Evolutionary conservation across 2,888 invertebrate species (phyloP), one percentile per base, ranked within the genome.

Genomic region (Andrena chrysosceles): DNA sequence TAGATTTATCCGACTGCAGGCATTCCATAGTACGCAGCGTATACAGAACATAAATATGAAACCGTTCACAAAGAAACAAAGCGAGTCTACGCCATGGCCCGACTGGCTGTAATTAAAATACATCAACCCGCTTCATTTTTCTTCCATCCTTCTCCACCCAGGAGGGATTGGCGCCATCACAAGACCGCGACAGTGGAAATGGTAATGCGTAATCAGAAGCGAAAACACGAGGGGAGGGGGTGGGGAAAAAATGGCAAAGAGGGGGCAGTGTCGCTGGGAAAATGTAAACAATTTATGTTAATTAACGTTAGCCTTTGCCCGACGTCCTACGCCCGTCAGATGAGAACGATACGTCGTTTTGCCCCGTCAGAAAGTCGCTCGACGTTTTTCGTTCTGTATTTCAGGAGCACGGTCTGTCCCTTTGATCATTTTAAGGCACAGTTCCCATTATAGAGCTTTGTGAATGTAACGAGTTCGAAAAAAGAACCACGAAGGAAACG

Each of bases 231-330:
- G 2, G 0, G 48, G 48, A 4, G 31, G 33, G 33, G 7, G 4
- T 33, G 33, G 35, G 16, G 31, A 7, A 33, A 73, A 60, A 52
- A 70, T 54, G 63, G 75, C 85, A 76, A 77, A 84, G 85, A 79
- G 10, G 23, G 8, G 78, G 80, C 74, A 81, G 79, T 76, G 81
- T 74, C 84, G 75, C 84, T 70, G 80, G 81, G 84, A 68, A 87
- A 86, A 85, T 82, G 87, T 84, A 87, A 83, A 89, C 90, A 91
- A 91, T 92, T 91, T 90, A 90, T 90, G 89, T 90, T 91, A 91
- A 92, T 92, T 91, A 91, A 92, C 90, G 89, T 89, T 87, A 87
- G 90, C 90, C 89, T 89, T 89, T 88, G 85, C 86, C 83, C 86
- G 81, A 82, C 77, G 83, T 80, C 84, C 81, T 87, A 77, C 83